phyloP scores from a whole-genome alignment of 2,797 vertebrate genomes.

The Cyprinodon diabolis region DNA sequence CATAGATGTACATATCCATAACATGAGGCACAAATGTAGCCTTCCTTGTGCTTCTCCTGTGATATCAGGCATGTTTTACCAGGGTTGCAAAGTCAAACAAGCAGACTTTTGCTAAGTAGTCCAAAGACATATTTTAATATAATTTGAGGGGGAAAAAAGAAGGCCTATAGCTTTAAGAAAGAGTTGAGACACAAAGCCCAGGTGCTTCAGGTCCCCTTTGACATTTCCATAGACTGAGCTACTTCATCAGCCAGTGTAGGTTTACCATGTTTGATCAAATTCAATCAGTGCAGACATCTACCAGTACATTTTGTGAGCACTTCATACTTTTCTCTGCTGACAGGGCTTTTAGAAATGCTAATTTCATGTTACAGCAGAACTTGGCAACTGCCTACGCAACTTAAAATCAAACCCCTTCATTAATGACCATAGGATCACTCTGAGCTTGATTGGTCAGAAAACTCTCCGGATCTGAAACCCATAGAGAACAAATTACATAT shows the following conservation, averaged over 20 bases:
- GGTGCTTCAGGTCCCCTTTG: not conserved
- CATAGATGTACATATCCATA: not conserved
- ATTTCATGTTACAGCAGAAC: no score
- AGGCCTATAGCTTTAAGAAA: not conserved
- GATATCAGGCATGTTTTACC: not conserved
- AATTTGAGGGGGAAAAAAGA: not conserved
- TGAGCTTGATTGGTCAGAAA: no score
- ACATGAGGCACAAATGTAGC: not conserved
- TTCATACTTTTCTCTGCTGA: no score
- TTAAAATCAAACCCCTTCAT: no score
- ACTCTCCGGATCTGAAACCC: no score
- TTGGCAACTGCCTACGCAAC: no score
- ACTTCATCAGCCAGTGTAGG: not conserved
- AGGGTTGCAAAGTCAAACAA: not conserved
- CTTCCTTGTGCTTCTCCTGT: not conserved
- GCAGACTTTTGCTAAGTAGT: not conserved
- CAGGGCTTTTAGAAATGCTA: no score
- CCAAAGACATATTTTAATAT: not conserved
- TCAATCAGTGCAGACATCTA: no score
- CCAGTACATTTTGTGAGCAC: no score
- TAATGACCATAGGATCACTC: no score
- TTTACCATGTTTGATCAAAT: no score
- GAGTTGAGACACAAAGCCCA: not conserved
- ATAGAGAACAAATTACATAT: no score
- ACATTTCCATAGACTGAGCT: not conserved